phyloP scores from a whole-genome alignment of 2,113 vertebrate species.

The Eira barbara region DNA sequence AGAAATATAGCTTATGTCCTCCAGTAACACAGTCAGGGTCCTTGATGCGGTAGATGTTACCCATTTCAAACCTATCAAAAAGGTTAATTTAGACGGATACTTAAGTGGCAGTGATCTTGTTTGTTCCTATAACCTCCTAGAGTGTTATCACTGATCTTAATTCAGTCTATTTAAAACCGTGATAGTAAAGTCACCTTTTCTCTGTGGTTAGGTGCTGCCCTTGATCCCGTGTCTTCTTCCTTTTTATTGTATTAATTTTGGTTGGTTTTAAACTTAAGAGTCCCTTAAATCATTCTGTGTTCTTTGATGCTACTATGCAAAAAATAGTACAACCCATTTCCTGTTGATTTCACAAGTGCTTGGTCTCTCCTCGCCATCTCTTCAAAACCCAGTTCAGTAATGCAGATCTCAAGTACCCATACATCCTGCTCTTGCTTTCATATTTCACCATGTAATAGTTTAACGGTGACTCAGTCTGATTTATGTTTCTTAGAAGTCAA shows the following conservation, averaged over 20 bases:
- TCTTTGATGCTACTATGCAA: conserved; percentile 49
- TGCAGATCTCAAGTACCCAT: conserved; percentile 50
- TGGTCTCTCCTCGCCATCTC: neutral
- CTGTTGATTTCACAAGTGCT: conserved; percentile 65
- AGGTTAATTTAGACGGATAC: neutral
- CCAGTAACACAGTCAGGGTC: neutral
- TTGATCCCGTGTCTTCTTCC: conserved; percentile 31
- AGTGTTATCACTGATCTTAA: neutral
- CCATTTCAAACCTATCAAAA: neutral
- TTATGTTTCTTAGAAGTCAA: conserved; percentile 56
- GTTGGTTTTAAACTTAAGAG: conserved; percentile 60
- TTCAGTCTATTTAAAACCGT: conserved; percentile 21
- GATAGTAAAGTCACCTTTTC: conserved; percentile 7
- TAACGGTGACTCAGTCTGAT: neutral
- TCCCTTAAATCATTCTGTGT: conserved; percentile 59
- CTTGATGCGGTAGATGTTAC: neutral
- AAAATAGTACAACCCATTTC: conserved; percentile 67
- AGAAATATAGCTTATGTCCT: neutral
- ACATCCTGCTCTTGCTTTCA: conserved; percentile 23
- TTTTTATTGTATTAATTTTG: conserved; percentile 46
- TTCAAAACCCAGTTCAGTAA: conserved; percentile 48
- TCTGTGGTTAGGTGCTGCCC: conserved; percentile 15
- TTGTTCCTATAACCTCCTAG: neutral
- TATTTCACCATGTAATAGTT: conserved; percentile 30
- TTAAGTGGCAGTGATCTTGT: neutral